Conservation (phyloP, 1,140 invertebrate species). For the Drosophila pseudoananassae region DNA sequence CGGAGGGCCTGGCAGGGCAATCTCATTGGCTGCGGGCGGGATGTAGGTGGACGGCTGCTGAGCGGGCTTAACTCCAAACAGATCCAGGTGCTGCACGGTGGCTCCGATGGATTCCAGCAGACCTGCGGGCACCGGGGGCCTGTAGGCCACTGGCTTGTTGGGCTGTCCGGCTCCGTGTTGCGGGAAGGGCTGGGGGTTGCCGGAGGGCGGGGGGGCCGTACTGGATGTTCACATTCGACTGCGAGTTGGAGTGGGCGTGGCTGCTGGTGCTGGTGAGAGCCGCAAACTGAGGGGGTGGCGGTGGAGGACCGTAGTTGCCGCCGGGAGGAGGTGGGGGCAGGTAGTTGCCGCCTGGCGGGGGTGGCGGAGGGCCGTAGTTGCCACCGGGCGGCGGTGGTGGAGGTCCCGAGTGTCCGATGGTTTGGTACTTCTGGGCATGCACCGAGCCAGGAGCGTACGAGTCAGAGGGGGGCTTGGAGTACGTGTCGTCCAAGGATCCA, state of each 20-base stretch:
- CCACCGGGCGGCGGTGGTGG: constrained; percentile 71
- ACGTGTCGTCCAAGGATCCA: constrained; percentile 62
- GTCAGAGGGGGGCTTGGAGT: constrained; percentile 67
- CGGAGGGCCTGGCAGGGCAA: constrained; percentile 67
- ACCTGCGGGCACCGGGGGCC: constrained; percentile 88
- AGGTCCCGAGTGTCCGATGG: constrained; percentile 30
- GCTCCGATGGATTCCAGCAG: constrained; percentile 87
- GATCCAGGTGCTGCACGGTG: constrained; percentile 85
- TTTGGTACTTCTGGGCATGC: constrained; percentile 66
- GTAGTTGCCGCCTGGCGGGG: constrained; percentile 33
- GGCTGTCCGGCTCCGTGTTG: constrained; percentile 84
- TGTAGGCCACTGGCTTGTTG: constrained; percentile 87
- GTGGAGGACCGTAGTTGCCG: constrained; percentile 80
- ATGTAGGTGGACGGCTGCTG: constrained; percentile 86
- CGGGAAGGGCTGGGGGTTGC: constrained; percentile 54
- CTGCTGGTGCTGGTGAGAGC: constrained; percentile 59
- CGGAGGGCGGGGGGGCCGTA: constrained; percentile 81
- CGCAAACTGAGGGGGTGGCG: constrained; percentile 82
- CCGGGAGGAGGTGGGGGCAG: constrained; percentile 46
- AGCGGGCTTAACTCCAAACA: constrained; percentile 73
- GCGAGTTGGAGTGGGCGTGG: constrained; percentile 16
- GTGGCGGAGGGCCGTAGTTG: constrained; percentile 63
- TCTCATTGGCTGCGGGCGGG: constrained; percentile 87
- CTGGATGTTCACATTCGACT: constrained; percentile 60
- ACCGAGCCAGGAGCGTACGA: constrained; percentile 65